phyloP scores from a whole-genome alignment of 2,888 invertebrate species.

The Drosophila fungiperda region DNA sequence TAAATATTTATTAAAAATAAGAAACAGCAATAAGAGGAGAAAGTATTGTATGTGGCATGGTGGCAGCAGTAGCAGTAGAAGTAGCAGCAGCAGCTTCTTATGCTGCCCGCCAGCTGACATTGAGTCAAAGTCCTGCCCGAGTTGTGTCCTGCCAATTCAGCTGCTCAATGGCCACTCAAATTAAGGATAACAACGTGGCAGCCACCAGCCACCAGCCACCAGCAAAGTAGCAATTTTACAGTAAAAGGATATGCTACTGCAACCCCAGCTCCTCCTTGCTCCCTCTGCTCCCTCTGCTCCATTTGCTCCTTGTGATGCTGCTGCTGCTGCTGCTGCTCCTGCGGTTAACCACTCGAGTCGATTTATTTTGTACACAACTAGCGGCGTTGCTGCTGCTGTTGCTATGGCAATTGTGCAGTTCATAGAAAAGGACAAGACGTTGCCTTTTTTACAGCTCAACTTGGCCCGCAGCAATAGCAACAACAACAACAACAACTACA shows the following conservation, averaged over 20 bases:
- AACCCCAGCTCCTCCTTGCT: slow-evolving; percentile 10
- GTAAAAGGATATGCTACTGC: slow-evolving; percentile 61
- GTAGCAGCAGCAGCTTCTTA: slow-evolving; percentile 18
- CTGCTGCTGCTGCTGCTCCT: slow-evolving; percentile 22
- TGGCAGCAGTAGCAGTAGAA: background rate
- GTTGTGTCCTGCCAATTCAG: slow-evolving; percentile 17
- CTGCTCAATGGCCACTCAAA: slow-evolving; percentile 78
- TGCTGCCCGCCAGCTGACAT: slow-evolving; percentile 26
- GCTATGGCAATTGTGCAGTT: slow-evolving; percentile 43
- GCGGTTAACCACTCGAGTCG: slow-evolving; percentile 78
- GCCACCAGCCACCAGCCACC: slow-evolving; percentile 30
- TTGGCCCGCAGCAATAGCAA: slow-evolving; percentile 37
- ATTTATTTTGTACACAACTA: slow-evolving; percentile 81
- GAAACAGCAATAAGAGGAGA: slow-evolving; percentile 7
- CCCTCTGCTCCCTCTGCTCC: background rate
- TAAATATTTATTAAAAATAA: slow-evolving; percentile 74
- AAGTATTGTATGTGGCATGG: background rate
- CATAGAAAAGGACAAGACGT: slow-evolving; percentile 68
- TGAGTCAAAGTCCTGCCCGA: slow-evolving; percentile 5
- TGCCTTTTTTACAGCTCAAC: slow-evolving; percentile 66
- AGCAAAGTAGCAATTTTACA: slow-evolving; percentile 74
- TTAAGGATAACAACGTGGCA: slow-evolving; percentile 77
- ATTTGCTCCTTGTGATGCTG: slow-evolving; percentile 5
- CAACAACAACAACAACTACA: slow-evolving; percentile 22
- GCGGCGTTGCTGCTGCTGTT: slow-evolving; percentile 20